A percentile compares a stretch with the other conserved stretches of the same genome.
Evolutionary conservation across 1,140 invertebrate genomes (phyloP).

Genomic region (Plectus sambesii): DNA sequence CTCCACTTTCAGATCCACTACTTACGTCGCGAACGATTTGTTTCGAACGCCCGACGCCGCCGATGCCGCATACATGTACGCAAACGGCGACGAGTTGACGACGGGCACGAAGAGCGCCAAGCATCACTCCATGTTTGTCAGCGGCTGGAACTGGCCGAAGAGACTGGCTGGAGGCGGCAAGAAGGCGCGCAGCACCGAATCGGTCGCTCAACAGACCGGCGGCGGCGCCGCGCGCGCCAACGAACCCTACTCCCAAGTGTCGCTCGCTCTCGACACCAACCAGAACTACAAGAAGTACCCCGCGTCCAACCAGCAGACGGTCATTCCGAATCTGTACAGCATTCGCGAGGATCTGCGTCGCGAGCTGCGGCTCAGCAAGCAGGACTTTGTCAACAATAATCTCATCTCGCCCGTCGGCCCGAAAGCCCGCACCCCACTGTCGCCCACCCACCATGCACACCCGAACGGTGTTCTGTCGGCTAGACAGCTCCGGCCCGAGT

Average conservation of each 20-base stretch:
- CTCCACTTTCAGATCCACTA: too few relatives aligned
- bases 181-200: slow-evolving; percentile 11
- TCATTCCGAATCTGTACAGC: slow-evolving; percentile 26
- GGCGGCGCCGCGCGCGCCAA: slow-evolving; percentile 13
- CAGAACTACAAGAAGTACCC: slow-evolving; percentile 20
- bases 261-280: slow-evolving; percentile 20
- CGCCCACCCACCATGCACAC: slow-evolving; percentile 15
- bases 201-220: slow-evolving; percentile 2
- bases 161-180: slow-evolving; percentile 17
- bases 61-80: too few relatives aligned
- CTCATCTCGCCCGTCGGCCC: slow-evolving; percentile 16
- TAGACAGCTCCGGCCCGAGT: too few relatives aligned
- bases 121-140: slow-evolving; percentile 13
- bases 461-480: slow-evolving; percentile 8
- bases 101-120: too few relatives aligned
- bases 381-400: slow-evolving; percentile 27
- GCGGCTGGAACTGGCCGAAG: slow-evolving; percentile 26
- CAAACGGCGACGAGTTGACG: too few relatives aligned
- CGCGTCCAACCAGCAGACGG: slow-evolving; percentile 12
- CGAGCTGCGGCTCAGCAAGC: slow-evolving; percentile 16
- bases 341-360: slow-evolving; percentile 20
- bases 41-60: too few relatives aligned
- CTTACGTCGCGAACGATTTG: too few relatives aligned
- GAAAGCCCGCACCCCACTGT: slow-evolving; percentile 24
- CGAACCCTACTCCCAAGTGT: slow-evolving; percentile 18